Conservation (phyloP, 2,113 vertebrate species). For the Electrona antarctica region DNA sequence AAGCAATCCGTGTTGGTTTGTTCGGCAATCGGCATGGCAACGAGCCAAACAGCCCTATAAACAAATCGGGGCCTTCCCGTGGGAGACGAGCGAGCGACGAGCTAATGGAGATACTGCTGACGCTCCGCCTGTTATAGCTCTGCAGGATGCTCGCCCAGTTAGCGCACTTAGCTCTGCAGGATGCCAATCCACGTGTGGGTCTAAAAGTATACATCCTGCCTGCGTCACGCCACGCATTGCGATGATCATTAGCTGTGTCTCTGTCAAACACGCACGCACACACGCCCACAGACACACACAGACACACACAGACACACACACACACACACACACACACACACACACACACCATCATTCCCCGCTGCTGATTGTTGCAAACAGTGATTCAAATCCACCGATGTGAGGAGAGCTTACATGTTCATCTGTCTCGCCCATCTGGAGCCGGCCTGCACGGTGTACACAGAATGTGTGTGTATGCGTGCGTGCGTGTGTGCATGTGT, state of each 20-base stretch:
- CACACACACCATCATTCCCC: neutral
- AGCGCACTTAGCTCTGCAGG: no score
- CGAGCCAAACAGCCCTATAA: slow-evolving; percentile 49
- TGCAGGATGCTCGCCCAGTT: no score
- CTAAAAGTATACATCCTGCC: no score
- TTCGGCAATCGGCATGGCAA: slow-evolving; percentile 61
- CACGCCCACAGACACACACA: neutral
- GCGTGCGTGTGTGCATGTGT: neutral
- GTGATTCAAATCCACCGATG: slow-evolving; percentile 59
- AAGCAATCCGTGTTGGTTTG: slow-evolving; percentile 53
- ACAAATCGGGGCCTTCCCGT: slow-evolving; percentile 55
- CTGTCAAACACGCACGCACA: neutral
- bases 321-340: neutral
- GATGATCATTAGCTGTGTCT: no score
- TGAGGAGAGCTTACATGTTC: slow-evolving; percentile 56
- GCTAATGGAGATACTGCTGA: slow-evolving; percentile 37
- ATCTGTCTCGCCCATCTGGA: slow-evolving; percentile 59
- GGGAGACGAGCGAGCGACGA: slow-evolving; percentile 52
- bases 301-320: neutral
- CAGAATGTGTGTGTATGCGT: slow-evolving; percentile 9
- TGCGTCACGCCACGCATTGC: no score
- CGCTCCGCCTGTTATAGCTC: slow-evolving; percentile 2
- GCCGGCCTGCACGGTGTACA: slow-evolving; percentile 30
- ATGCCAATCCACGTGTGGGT: no score
- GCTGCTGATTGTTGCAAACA: neutral